phyloP scores from a whole-genome alignment of 1,140 invertebrate species.

The Calycopis cecrops region DNA sequence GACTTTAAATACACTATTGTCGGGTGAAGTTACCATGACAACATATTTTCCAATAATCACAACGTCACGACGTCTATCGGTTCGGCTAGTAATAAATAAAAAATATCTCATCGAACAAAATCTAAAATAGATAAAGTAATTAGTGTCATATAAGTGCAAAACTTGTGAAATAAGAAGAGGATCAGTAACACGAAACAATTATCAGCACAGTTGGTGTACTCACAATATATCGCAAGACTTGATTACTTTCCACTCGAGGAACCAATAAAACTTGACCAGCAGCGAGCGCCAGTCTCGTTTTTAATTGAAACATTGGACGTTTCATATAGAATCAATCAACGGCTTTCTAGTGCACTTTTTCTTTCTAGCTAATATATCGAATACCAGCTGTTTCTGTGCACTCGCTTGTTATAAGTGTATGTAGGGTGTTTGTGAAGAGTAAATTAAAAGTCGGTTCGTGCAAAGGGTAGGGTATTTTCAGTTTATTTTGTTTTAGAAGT shows the following conservation, averaged over 20 bases:
- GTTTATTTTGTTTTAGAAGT: constrained; percentile 10
- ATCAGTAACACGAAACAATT: constrained; percentile 57
- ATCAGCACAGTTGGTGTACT: constrained; percentile 38
- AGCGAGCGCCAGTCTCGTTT: constrained; percentile 51
- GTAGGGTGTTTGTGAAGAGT: constrained; percentile 6
- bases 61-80: too few relatives aligned
- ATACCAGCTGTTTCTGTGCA: constrained; percentile 3
- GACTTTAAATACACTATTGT: too few relatives aligned
- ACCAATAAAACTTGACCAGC: constrained; percentile 69
- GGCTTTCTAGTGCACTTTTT: constrained; percentile 27
- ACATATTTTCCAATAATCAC: too few relatives aligned
- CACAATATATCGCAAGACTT: constrained; percentile 52
- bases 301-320: constrained; percentile 61
- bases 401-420: not conserved
- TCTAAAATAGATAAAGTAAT: too few relatives aligned
- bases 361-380: constrained; percentile 17
- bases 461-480: constrained; percentile 8
- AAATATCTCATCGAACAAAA: too few relatives aligned
- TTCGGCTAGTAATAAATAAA: too few relatives aligned
- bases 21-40: too few relatives aligned
- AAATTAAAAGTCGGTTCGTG: constrained; percentile 6
- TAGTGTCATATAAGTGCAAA: too few relatives aligned
- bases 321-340: constrained; percentile 39
- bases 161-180: not conserved
- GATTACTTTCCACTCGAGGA: constrained; percentile 53